Evolutionary conservation across 1,140 invertebrate genomes (phyloP), one percentile per base, ranked within the genome.

Genomic region (Lepidurus arcticus): DNA sequence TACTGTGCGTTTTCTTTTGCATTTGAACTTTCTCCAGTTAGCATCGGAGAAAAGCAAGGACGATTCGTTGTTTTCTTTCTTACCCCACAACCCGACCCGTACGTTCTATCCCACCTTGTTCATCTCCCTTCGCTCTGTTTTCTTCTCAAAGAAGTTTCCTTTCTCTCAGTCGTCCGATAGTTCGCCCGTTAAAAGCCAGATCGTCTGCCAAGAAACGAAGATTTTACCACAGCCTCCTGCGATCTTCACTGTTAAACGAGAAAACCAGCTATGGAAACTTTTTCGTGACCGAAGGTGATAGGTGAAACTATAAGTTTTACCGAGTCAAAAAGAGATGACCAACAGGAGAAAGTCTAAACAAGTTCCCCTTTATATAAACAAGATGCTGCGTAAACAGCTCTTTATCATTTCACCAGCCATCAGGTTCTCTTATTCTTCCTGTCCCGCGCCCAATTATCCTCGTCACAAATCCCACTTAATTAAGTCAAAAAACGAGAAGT

Each of bases 281-380:
- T 21, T 65, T 65, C 53, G 53, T 65, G 53, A 65, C 53, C 8
- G 53, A 65, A 65, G 53, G 53, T 65, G 53, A 65, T 65, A 21
- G 53, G 53, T 65, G 53, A 65, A 65, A 65, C 53, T 65, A 65
- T 65, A 65, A 65, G 53, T 65, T 65, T 65, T 34, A 65, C 16
- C 21, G 21, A 65, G 53, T 65, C 53, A 21, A 65, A 65, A 65
- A 65, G 53, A 65, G 53, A 65, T 65, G 16, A 65, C 47, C 47
- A 21, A 9, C 13, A 65, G 47, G 47, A 65, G 53, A 65, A 65
- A 65, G 53, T 65, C 21, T 7, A 65, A 65, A 65, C 53, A 16
- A 65, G 53, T 65, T 65, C 53, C 53, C 34, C 53, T 65, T 65
- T 65, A 65, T 65, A 65, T 65, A 65, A 65, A 65, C 21, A 65